Evolutionary conservation across 2,888 invertebrate species (phyloP).

Genomic region (Zonitis immaculata): DNA sequence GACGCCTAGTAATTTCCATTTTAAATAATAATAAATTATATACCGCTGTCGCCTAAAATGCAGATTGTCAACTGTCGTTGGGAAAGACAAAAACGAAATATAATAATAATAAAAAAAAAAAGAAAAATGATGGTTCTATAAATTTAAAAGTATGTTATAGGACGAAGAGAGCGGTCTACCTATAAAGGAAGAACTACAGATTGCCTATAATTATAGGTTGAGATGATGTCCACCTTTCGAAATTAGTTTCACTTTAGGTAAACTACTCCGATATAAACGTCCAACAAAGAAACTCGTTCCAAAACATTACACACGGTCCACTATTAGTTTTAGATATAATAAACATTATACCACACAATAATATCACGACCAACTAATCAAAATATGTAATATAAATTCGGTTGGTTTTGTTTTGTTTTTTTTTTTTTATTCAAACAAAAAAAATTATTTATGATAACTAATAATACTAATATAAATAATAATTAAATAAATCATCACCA

Average conservation of each 20-base stretch:
- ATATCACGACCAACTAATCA: background rate
- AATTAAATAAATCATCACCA: no score
- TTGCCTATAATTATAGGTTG: slow-evolving; percentile 47
- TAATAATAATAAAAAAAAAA: no score
- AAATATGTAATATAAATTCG: background rate
- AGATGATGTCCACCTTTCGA: slow-evolving; percentile 42
- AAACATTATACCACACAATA: background rate
- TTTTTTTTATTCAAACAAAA: background rate
- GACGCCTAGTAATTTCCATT: slow-evolving; percentile 22
- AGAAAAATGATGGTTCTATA: slow-evolving; percentile 38
- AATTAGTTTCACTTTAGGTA: slow-evolving; percentile 45
- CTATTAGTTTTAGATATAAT: slow-evolving; percentile 6
- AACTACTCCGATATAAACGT: slow-evolving; percentile 33
- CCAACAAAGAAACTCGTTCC: slow-evolving; percentile 38
- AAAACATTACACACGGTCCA: slow-evolving; percentile 33
- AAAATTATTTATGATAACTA: no score
- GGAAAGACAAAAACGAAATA: slow-evolving; percentile 30
- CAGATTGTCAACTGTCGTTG: slow-evolving; percentile 35
- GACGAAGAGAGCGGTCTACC: slow-evolving; percentile 34
- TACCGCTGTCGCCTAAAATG: slow-evolving; percentile 23
- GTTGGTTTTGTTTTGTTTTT: no score
- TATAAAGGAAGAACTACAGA: slow-evolving; percentile 41
- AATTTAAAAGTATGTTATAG: slow-evolving; percentile 38
- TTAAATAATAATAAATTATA: slow-evolving; percentile 23
- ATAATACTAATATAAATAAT: no score